Conservation (phyloP, 1,140 invertebrate genomes). For the Cydia amplana region DNA sequence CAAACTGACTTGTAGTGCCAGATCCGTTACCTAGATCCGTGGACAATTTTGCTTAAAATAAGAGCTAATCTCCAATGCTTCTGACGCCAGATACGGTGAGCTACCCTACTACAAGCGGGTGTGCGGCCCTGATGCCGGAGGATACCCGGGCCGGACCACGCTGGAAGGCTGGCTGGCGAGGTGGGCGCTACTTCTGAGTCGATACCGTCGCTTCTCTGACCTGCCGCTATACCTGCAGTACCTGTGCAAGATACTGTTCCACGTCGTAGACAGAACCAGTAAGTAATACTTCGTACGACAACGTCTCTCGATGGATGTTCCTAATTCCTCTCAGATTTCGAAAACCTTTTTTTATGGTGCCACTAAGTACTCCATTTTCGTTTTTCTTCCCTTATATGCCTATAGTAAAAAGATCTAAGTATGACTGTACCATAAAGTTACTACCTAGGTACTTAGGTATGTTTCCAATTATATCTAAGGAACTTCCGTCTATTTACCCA, state of each 20-base stretch:
- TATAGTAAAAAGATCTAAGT: background rate
- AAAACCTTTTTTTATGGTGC: no score
- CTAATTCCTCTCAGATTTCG: no score
- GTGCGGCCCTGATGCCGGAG: constrained; percentile 69
- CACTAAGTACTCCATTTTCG: background rate
- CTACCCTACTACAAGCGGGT: constrained; percentile 71
- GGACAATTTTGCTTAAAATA: no score
- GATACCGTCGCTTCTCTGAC: constrained; percentile 80
- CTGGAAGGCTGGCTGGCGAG: constrained; percentile 83
- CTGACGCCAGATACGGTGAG: constrained; percentile 63
- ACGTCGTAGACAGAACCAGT: constrained; percentile 85
- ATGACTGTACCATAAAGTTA: background rate
- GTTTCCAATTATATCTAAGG: no score
- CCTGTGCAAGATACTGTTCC: constrained; percentile 85
- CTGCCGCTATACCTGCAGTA: constrained; percentile 86
- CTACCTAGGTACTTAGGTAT: no score
- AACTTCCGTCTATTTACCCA: no score
- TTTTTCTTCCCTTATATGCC: background rate
- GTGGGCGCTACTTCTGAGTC: constrained; percentile 81
- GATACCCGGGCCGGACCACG: constrained; percentile 68
- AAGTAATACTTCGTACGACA: constrained; percentile 44
- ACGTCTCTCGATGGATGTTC: no score
- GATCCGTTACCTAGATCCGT: no score
- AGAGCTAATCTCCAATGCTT: background rate
- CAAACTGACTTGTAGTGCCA: no score